phyloP scores from a whole-genome alignment of 2,888 invertebrate genomes.

The Cylindroiulus punctatus region DNA sequence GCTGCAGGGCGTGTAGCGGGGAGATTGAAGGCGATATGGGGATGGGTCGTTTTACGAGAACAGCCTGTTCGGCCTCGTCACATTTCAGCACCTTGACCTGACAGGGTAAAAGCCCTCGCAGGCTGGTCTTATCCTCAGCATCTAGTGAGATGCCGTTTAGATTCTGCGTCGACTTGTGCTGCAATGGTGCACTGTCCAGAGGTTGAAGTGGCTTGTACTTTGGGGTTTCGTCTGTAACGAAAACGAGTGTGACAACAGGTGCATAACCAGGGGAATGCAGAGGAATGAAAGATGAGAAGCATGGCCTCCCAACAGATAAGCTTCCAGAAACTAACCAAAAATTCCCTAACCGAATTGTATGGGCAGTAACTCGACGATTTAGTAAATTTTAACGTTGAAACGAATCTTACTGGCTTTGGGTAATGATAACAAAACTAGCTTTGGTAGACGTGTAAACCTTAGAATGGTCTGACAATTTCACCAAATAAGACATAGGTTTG shows the following conservation, averaged over 20 bases:
- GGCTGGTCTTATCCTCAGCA: neutral
- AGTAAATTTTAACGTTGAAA: too few relatives aligned
- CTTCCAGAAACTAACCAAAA: too few relatives aligned
- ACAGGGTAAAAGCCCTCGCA: constrained; percentile 55
- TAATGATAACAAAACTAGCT: too few relatives aligned
- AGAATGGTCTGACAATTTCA: too few relatives aligned
- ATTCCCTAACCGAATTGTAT: too few relatives aligned
- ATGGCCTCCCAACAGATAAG: too few relatives aligned
- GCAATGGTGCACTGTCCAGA: neutral
- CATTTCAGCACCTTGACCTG: constrained; percentile 57
- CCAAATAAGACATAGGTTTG: too few relatives aligned
- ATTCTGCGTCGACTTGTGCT: neutral
- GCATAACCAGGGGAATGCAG: neutral
- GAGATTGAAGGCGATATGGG: constrained; percentile 6
- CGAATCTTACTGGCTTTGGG: too few relatives aligned
- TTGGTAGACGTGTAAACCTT: too few relatives aligned
- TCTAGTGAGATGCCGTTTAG: neutral
- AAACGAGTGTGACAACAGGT: neutral
- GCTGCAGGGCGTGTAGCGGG: neutral
- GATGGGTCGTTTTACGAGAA: neutral
- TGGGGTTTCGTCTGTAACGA: neutral
- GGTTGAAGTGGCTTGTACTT: neutral
- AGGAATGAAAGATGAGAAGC: too few relatives aligned
- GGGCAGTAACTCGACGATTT: too few relatives aligned
- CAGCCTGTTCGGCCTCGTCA: constrained; percentile 31